Conservation (phyloP, 2,113 vertebrate species). For the Mesocricetus auratus region DNA sequence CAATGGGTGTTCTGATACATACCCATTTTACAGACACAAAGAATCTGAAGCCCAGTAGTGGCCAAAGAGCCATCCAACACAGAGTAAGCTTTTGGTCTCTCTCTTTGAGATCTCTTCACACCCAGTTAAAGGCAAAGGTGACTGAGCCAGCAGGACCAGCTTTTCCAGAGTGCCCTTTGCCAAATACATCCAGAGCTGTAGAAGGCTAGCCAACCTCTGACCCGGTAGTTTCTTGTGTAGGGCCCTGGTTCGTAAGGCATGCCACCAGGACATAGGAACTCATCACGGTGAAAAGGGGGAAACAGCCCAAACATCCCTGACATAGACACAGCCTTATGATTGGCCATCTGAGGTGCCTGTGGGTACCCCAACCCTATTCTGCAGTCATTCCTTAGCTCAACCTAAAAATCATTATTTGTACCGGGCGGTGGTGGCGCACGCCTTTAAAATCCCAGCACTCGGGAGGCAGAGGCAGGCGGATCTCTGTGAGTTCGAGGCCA, state of each 20-base stretch:
- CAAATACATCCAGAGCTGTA: slow-evolving; percentile 36
- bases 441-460: too few species aligned
- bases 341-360: too few species aligned
- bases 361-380: too few species aligned
- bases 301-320: background rate
- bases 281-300: background rate
- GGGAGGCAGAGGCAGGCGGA: too few species aligned
- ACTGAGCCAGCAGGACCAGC: slow-evolving; percentile 53
- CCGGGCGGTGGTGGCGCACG: too few species aligned
- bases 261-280: background rate
- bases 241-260: background rate
- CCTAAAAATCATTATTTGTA: background rate
- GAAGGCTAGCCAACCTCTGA: background rate
- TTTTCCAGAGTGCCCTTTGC: slow-evolving; percentile 54
- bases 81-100: background rate
- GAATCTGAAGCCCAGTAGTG: background rate
- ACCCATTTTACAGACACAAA: background rate
- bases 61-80: background rate
- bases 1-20: background rate
- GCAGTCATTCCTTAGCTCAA: background rate
- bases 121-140: slow-evolving; percentile 37
- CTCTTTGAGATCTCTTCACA: background rate
- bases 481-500: too few species aligned
- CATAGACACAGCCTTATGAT: background rate
- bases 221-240: background rate